A percentile compares a stretch with the other conserved stretches of the same genome.
Evolutionary conservation across 1,140 invertebrate genomes (phyloP).

Genomic region (Kradibia gibbosae): DNA sequence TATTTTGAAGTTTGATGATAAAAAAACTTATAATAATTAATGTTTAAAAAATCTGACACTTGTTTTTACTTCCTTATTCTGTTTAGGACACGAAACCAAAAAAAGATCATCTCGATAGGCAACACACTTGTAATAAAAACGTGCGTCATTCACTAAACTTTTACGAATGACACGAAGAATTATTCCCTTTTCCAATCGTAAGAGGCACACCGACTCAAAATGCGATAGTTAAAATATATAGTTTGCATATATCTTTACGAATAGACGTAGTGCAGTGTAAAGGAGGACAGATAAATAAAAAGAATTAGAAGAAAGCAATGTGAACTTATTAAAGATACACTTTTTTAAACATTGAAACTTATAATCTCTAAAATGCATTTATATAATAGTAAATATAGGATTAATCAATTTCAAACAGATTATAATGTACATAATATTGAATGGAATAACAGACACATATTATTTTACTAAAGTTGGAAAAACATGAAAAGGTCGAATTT

Average conservation of each 20-base stretch:
- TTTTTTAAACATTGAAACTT: no score
- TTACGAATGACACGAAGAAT: not conserved
- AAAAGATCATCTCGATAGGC: not conserved
- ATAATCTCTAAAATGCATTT: no score
- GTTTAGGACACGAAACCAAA: not conserved
- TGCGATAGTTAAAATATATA: not conserved
- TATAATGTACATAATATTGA: no score
- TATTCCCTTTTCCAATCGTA: not conserved
- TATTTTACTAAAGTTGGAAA: no score
- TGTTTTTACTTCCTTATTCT: not conserved
- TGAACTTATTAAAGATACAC: no score
- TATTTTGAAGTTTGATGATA: not conserved
- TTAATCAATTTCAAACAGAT: no score
- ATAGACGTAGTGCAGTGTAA: no score
- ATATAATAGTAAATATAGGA: no score
- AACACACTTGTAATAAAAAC: not conserved
- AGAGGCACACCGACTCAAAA: not conserved
- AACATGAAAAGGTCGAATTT: no score
- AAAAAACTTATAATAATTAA: not conserved
- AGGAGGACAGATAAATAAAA: no score
- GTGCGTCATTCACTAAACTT: slow-evolving; percentile 14
- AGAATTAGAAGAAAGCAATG: no score
- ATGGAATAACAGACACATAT: no score
- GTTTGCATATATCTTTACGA: not conserved
- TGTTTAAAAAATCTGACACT: not conserved